Base-by-base conservation (phyloP, 2,888 invertebrate species). In the Allolobophora icterica region DNA sequence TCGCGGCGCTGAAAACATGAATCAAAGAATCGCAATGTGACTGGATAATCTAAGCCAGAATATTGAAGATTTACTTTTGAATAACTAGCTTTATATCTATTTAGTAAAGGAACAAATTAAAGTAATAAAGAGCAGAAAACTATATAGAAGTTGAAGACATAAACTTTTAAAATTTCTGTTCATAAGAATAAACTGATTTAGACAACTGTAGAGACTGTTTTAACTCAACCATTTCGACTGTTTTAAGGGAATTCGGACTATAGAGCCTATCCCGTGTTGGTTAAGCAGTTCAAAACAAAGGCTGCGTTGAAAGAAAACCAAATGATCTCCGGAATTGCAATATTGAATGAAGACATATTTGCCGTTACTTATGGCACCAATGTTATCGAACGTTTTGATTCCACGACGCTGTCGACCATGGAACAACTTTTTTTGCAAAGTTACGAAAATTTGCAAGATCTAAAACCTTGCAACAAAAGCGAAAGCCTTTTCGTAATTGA, bases 301-400 rank as follows among this genome's bases (percentile, higher is more conserved):
- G n/a, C 71, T 8, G 71, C n/a, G 71, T n/a, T 71, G 71, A n/a
- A n/a, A n/a, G 71, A 71, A 4, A 71, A 71, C 71, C 0, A n/a
- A 8, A 0, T n/a, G 30, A 71, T 71, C 71, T 8, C 1, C 21
- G 52, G 52, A 24, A 52, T 52, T 24, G 52, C 52, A 52, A 52
- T 24, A 24, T 24, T 52, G n/a, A n/a, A 71, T 17, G 71, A 71
- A 30, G 71, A 71, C 71, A 71, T 71, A 71, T 71, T 71, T 71
- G n/a, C n/a, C n/a, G 8, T 71, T 6, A 71, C 71, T 71, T 5
- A 1, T 0, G 1, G n/a, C 71, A 71, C n/a, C 71, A 71, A 11
- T 71, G 13, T n/a, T 71, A 71, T 71, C n/a, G 71, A 71, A 71
- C 71, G 71, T 71, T 71, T 71, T 71, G n/a, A 71, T 71, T 71